A percentile compares a stretch with the other conserved stretches of the same genome.
Conservation (phyloP, 2,113 vertebrate genomes). For the Corvus moneduloides region DNA sequence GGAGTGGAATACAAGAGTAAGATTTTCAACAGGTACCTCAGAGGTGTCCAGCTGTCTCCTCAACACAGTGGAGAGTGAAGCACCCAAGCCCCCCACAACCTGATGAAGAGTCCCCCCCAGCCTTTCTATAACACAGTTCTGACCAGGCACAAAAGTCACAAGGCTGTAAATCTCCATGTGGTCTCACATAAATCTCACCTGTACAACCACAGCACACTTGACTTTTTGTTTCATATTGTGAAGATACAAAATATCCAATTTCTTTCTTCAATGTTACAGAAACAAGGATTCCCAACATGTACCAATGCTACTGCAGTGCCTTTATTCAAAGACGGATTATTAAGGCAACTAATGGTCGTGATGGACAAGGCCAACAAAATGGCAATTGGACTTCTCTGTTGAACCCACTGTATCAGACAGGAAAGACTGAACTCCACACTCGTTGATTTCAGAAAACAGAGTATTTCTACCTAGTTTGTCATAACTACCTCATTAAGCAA, state of each 20-base stretch:
- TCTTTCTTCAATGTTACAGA: neutral
- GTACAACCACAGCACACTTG: neutral
- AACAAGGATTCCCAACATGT: neutral
- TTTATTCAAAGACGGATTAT: neutral
- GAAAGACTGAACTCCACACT: neutral
- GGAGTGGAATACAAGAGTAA: neutral
- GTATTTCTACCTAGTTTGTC: neutral
- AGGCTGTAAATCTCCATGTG: neutral
- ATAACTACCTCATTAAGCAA: conserved; percentile 57
- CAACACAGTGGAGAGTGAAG: neutral
- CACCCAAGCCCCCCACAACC: neutral
- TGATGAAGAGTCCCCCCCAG: neutral
- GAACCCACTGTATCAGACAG: neutral
- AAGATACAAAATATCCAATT: neutral
- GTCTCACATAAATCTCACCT: neutral
- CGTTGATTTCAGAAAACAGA: neutral
- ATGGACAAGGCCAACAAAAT: neutral
- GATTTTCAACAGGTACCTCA: neutral
- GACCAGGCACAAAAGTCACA: neutral
- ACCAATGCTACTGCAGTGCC: neutral
- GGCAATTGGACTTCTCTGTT: fast-evolving
- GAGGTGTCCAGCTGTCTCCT: neutral
- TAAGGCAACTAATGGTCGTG: neutral
- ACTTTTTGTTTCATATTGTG: neutral
- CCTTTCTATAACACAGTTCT: neutral